Conservation (phyloP, 2,888 invertebrate species). For the Drosophila kokeensis region DNA sequence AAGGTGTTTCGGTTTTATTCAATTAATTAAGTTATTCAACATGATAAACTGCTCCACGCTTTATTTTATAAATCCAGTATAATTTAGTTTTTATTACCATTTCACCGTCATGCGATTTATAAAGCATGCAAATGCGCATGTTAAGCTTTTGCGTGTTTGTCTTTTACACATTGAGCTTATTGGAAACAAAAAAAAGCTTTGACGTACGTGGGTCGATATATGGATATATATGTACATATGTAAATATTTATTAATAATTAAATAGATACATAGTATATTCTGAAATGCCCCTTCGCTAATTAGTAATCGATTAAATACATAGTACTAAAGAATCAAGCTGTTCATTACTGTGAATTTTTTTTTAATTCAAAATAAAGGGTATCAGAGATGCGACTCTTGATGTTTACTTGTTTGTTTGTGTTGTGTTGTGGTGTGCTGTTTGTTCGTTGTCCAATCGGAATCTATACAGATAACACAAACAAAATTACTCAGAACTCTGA, state of each 20-base stretch:
- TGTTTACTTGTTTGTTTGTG: background rate
- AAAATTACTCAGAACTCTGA: constrained; percentile 31
- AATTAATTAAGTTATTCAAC: background rate
- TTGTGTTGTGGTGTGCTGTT: background rate
- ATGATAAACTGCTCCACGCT: background rate
- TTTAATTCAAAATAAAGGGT: constrained; percentile 11
- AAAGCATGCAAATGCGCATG: constrained; percentile 3
- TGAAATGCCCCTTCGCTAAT: background rate
- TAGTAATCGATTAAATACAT: background rate
- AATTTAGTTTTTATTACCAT: background rate
- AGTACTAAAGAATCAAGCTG: background rate
- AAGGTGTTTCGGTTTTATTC: constrained; percentile 4
- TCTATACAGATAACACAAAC: constrained; percentile 28
- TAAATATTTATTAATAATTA: background rate
- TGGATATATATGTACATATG: background rate
- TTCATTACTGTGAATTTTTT: background rate
- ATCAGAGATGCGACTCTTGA: constrained; percentile 4
- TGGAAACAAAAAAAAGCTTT: constrained; percentile 1
- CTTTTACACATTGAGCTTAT: constrained; percentile 4
- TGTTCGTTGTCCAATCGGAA: constrained; percentile 18
- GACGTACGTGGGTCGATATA: background rate
- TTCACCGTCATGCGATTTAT: background rate
- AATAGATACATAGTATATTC: background rate
- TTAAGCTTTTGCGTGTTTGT: background rate
- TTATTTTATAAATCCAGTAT: background rate